A percentile compares a stretch with the other conserved stretches of the same genome.
Conservation (phyloP, 2,113 vertebrate genomes). For the Syngnathoides biaculeatus region DNA sequence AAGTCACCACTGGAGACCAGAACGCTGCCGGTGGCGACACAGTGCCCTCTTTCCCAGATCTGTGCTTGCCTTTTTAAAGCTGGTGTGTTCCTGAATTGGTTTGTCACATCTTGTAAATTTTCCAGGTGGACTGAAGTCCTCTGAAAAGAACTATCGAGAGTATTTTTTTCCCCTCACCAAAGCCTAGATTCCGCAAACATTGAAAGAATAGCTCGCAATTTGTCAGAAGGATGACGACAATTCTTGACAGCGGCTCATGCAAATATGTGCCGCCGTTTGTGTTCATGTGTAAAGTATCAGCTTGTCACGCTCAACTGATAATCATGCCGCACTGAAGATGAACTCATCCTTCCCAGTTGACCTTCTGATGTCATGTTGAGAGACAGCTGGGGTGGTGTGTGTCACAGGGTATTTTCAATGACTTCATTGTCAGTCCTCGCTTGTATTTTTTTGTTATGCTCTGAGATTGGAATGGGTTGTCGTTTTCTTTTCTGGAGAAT, state of each 20-base stretch:
- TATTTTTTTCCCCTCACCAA: not conserved
- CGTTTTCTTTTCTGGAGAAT: conserved; percentile 52
- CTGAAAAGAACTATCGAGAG: not conserved
- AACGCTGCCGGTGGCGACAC: conserved; percentile 49
- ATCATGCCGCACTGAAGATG: conserved; percentile 28
- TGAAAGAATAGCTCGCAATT: not conserved
- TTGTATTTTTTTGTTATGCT: conserved; percentile 30
- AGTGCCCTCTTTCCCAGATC: conserved; percentile 57
- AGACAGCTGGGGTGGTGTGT: conserved; percentile 55
- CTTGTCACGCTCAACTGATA: conserved; percentile 14
- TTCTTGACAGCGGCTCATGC: not conserved
- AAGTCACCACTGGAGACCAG: conserved; percentile 45
- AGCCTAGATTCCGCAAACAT: not conserved
- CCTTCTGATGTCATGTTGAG: conserved; percentile 58
- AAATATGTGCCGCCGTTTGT: not conserved
- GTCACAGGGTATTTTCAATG: conserved; percentile 68
- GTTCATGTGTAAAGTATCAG: conserved; percentile 1
- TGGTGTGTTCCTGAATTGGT: conserved; percentile 37
- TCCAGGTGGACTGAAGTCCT: conserved; percentile 5
- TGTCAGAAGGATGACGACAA: not conserved
- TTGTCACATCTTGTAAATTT: conserved; percentile 54
- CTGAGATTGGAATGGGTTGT: conserved; percentile 44
- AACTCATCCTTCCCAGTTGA: conserved; percentile 61
- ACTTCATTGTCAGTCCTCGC: conserved; percentile 52
- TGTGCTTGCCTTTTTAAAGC: conserved; percentile 30